Evolutionary conservation across 2,113 vertebrate species (phyloP).

Genomic region (Drymodes brunneopygia): DNA sequence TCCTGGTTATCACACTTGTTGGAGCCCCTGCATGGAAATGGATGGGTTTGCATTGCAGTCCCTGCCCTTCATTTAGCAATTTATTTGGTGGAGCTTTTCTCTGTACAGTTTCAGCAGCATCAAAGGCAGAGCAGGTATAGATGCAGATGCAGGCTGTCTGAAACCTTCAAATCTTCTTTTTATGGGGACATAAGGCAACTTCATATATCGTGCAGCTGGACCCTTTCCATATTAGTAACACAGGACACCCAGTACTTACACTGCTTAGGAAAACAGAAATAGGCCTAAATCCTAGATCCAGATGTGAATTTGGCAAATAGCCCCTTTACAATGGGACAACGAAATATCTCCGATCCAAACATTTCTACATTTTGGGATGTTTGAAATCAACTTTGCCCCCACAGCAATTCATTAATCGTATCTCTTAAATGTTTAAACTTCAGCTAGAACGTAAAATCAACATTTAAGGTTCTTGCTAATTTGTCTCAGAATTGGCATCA

Average conservation of each 20-base stretch:
- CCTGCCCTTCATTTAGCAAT: background rate
- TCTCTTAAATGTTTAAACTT: slow-evolving; percentile 46
- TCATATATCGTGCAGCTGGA: slow-evolving; percentile 27
- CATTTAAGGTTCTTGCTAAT: slow-evolving; percentile 20
- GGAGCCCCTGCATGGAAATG: background rate
- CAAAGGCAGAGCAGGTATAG: slow-evolving; percentile 25
- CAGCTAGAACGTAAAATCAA: slow-evolving; percentile 19
- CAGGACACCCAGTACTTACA: slow-evolving; percentile 23
- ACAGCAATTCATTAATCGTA: slow-evolving; percentile 25
- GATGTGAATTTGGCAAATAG: slow-evolving; percentile 60
- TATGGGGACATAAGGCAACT: background rate
- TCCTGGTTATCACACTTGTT: background rate
- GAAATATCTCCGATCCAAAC: background rate
- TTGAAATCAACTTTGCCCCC: slow-evolving; percentile 41
- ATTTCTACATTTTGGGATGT: slow-evolving; percentile 16
- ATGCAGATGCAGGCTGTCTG: slow-evolving; percentile 12
- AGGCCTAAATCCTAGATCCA: slow-evolving; percentile 25
- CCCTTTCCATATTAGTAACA: slow-evolving; percentile 35
- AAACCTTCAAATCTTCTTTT: slow-evolving; percentile 26
- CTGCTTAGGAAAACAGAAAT: slow-evolving; percentile 37
- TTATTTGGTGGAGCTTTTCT: background rate
- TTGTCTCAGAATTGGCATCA: slow-evolving; percentile 34
- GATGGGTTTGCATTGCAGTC: background rate
- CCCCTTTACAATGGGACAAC: slow-evolving; percentile 7
- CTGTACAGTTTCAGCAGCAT: background rate